These are phyloP conservation scores for Fregata magnificens DNA, from an alignment of 2,113 vertebrate species.

Conservation along the genomic window DNA sequence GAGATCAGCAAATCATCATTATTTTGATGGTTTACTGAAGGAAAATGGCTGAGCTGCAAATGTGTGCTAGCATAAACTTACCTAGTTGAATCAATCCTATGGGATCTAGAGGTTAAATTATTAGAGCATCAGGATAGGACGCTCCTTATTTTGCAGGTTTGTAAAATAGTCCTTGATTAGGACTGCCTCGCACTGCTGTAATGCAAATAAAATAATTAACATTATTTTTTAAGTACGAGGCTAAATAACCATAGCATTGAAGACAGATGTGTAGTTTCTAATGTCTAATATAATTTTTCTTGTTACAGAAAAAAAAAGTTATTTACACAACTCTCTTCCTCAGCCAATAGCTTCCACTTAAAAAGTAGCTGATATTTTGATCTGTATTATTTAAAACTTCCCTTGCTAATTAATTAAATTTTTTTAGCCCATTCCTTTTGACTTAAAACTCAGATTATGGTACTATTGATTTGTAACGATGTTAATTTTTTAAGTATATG, in stretches of 20 bases:
- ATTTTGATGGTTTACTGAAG: background rate
- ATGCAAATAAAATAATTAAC: background rate
- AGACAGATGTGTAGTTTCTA: background rate
- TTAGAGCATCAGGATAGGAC: background rate
- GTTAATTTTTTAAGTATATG: background rate
- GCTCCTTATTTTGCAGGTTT: background rate
- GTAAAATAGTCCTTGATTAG: background rate
- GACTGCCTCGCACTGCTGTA: background rate
- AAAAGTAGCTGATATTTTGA: background rate
- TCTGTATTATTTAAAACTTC: background rate
- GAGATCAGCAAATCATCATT: background rate
- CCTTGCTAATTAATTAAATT: background rate
- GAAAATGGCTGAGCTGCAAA: background rate
- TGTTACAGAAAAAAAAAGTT: background rate
- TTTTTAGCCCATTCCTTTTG: background rate
- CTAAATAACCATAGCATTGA: background rate
- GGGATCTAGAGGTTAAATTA: background rate
- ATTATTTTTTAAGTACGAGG: background rate
- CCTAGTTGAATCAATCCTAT: background rate
- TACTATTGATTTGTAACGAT: background rate
- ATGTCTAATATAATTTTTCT: background rate
- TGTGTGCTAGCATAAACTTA: background rate
- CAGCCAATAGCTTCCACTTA: background rate
- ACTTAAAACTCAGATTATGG: background rate
- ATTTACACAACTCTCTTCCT: background rate